Evolutionary conservation across 1,140 invertebrate genomes (phyloP).

Genomic region (Zaprionus camerounensis): DNA sequence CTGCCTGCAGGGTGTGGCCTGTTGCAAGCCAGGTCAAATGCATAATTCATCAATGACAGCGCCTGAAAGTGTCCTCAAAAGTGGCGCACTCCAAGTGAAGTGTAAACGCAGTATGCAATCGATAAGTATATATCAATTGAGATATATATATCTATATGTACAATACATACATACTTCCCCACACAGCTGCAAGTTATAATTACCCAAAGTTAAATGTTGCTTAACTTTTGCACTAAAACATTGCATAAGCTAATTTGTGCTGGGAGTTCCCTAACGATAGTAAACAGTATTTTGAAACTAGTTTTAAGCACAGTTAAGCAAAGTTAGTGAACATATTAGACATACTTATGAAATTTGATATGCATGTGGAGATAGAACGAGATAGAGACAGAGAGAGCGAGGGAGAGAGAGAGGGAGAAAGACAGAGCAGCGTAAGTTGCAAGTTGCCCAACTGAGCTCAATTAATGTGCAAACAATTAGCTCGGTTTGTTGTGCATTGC

Average conservation of each 20-base stretch:
- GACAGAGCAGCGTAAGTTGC: background rate
- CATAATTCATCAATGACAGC: conserved; percentile 45
- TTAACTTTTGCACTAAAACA: background rate
- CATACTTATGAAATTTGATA: conserved; percentile 4
- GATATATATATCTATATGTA: background rate
- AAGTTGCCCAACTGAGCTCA: background rate
- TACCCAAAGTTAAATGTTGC: conserved; percentile 8
- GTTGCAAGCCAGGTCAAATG: conserved; percentile 7
- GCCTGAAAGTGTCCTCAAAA: conserved; percentile 1
- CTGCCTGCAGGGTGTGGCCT: conserved; percentile 5
- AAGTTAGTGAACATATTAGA: conserved; percentile 3
- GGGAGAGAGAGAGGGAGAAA: background rate
- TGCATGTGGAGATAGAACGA: background rate
- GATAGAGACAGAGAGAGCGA: too few species aligned
- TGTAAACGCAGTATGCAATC: conserved; percentile 3
- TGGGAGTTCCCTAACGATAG: background rate
- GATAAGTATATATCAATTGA: background rate
- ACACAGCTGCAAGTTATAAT: background rate
- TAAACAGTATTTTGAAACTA: background rate
- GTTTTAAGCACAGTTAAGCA: conserved; percentile 1
- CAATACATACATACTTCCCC: background rate
- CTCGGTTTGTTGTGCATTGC: background rate
- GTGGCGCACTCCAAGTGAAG: background rate
- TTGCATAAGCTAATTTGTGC: background rate
- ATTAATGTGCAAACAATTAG: conserved; percentile 1